These are phyloP conservation scores for Tachyglossus aculeatus DNA, from an alignment of 2,797 vertebrate species.

Conservation along the genomic window DNA sequence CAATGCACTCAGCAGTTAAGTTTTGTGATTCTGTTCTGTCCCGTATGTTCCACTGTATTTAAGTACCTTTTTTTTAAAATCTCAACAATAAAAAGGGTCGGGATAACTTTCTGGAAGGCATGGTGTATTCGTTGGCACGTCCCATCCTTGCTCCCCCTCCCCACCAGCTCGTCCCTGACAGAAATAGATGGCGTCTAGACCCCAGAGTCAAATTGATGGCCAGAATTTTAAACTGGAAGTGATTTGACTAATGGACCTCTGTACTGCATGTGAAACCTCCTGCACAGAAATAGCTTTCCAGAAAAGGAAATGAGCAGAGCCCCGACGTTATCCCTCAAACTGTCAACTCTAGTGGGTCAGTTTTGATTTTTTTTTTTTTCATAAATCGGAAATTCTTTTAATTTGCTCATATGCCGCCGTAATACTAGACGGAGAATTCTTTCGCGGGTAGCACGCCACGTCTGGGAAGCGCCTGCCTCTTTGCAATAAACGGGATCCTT, in stretches of 20 bases:
- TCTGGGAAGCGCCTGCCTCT: slow-evolving; percentile 24
- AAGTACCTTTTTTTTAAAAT: slow-evolving; percentile 78
- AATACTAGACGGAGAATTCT: not conserved
- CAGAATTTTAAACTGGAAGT: slow-evolving; percentile 54
- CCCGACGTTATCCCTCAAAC: slow-evolving; percentile 14
- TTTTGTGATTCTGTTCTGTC: slow-evolving; percentile 78
- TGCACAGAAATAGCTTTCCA: slow-evolving; percentile 44
- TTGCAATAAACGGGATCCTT: slow-evolving; percentile 40
- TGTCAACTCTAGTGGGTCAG: too few relatives aligned
- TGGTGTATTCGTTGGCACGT: slow-evolving; percentile 63
- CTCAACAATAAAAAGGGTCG: slow-evolving; percentile 73
- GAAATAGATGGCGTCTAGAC: slow-evolving; percentile 11
- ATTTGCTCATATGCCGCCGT: slow-evolving; percentile 4
- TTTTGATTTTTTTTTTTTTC: slow-evolving; percentile 36
- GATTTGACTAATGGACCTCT: slow-evolving; percentile 28
- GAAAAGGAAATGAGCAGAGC: slow-evolving; percentile 18
- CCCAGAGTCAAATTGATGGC: slow-evolving; percentile 51
- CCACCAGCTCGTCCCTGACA: slow-evolving; percentile 29
- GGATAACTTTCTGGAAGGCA: slow-evolving; percentile 60
- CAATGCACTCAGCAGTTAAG: slow-evolving; percentile 74
- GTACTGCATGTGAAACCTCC: slow-evolving; percentile 37
- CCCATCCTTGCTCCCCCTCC: slow-evolving; percentile 8
- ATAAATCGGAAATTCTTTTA: too few relatives aligned
- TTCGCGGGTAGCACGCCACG: not conserved
- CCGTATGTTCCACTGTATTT: slow-evolving; percentile 77